These are phyloP conservation scores for Pseudochirops cupreus DNA, from an alignment of 2,797 vertebrate genomes.

Conservation along the genomic window DNA sequence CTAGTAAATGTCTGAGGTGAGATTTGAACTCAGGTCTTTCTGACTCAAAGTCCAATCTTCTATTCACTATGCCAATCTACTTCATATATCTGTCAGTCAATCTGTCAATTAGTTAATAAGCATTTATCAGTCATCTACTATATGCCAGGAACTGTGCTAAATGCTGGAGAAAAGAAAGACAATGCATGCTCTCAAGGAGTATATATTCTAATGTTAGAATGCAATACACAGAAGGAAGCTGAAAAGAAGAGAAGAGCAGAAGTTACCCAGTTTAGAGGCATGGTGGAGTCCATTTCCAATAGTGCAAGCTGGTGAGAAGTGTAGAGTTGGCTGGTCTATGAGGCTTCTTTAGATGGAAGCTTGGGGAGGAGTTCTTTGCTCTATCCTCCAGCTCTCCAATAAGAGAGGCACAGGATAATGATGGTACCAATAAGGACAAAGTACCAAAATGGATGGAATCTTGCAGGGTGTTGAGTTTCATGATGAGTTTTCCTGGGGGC, in stretches of 20 bases:
- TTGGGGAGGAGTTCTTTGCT: background rate
- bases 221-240: background rate
- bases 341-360: background rate
- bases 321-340: background rate
- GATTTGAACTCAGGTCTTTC: background rate
- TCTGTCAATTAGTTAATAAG: background rate
- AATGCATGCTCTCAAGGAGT: background rate
- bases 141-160: background rate
- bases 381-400: background rate
- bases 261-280: background rate
- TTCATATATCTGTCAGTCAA: background rate
- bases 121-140: background rate
- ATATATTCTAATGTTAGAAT: background rate
- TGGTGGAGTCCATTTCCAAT: background rate
- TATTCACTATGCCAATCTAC: background rate
- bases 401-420: background rate
- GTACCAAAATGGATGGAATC: background rate
- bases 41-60: background rate
- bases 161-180: background rate
- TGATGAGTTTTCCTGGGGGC: background rate
- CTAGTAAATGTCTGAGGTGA: background rate
- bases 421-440: background rate
- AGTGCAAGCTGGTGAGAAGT: background rate
- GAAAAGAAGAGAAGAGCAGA: background rate
- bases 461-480: background rate